phyloP scores from a whole-genome alignment of 2,888 invertebrate genomes.

The Protophormia terraenovae region DNA sequence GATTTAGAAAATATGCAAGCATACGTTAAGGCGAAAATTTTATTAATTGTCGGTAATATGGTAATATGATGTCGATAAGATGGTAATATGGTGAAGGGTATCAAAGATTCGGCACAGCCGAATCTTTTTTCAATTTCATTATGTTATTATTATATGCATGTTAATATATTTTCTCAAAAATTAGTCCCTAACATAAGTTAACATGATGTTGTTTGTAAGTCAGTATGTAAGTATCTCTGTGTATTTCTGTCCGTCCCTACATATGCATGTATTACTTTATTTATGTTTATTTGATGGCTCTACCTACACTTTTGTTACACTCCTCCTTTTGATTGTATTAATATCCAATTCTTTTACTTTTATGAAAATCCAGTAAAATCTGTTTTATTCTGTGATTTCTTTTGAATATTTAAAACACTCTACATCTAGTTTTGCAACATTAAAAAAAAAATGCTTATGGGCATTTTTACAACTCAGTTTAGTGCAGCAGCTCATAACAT shows the following conservation, averaged over 20 bases:
- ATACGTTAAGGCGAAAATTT: too few species aligned
- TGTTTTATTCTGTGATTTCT: slow-evolving; percentile 28
- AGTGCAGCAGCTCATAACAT: neutral
- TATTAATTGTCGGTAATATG: too few species aligned
- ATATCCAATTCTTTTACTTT: neutral
- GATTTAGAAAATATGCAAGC: too few species aligned
- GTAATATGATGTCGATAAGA: too few species aligned
- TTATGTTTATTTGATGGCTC: neutral
- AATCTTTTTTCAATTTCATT: too few species aligned
- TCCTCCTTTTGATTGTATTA: slow-evolving; percentile 23
- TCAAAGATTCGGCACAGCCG: too few species aligned
- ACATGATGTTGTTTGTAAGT: neutral
- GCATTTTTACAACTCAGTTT: slow-evolving; percentile 18
- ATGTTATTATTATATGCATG: too few species aligned
- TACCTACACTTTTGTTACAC: slow-evolving; percentile 23
- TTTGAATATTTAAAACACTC: neutral
- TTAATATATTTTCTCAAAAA: neutral
- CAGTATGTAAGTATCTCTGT: neutral
- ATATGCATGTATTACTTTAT: neutral
- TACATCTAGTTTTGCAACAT: neutral
- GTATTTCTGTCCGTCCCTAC: neutral
- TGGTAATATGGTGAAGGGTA: too few species aligned
- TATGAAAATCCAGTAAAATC: slow-evolving; percentile 14
- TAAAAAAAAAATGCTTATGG: slow-evolving; percentile 40
- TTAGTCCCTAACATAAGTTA: neutral